phyloP scores from a whole-genome alignment of 1,140 invertebrate genomes.

The Drosophila funebris region DNA sequence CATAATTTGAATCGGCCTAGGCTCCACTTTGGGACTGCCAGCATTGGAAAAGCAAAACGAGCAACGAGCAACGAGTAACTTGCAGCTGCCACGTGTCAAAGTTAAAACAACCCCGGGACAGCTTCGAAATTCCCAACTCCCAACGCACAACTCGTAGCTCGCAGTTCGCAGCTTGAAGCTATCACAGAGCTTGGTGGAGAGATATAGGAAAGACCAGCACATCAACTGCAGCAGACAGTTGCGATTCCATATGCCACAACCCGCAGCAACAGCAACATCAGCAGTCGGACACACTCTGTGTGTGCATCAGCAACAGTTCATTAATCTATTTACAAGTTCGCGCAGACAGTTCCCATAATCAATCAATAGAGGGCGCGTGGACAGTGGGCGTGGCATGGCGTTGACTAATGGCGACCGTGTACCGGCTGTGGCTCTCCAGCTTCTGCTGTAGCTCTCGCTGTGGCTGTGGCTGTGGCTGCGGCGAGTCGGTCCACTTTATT shows the following conservation, averaged over 20 bases:
- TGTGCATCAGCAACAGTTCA: slow-evolving; percentile 76
- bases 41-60: neutral
- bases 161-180: neutral
- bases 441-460: neutral
- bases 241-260: neutral
- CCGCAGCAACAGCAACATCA: neutral
- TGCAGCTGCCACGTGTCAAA: slow-evolving; percentile 40
- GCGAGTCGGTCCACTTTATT: slow-evolving; percentile 9
- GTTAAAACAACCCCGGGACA: slow-evolving; percentile 16
- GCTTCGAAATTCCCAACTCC: neutral
- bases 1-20: slow-evolving; percentile 54
- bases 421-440: slow-evolving; percentile 17
- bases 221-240: slow-evolving; percentile 34
- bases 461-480: neutral
- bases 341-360: slow-evolving; percentile 79
- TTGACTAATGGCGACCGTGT: slow-evolving; percentile 39
- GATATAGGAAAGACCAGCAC: neutral
- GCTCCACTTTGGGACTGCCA: neutral
- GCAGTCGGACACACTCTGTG: neutral
- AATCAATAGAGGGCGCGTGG: slow-evolving; percentile 68
- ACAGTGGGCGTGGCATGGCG: slow-evolving; percentile 34
- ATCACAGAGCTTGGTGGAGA: neutral
- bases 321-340: slow-evolving; percentile 83
- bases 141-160: too few relatives aligned
- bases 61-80: neutral